Conservation (phyloP, 2,113 vertebrate species). For the Miniopterus natalensis region DNA sequence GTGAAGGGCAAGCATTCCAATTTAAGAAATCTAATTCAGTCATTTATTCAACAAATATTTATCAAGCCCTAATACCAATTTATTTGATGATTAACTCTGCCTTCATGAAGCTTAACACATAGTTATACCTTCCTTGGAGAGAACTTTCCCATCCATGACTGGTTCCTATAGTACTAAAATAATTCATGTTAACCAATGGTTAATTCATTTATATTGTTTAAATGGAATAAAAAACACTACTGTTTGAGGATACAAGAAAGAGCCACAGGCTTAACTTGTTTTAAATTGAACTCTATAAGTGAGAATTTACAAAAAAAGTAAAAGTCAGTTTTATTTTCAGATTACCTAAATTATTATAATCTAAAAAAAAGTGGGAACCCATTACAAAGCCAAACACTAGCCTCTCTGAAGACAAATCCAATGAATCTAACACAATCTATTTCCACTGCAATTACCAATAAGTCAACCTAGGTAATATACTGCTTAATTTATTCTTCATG, state of each 20-base stretch:
- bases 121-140: neutral
- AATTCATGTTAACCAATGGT: conserved; percentile 28
- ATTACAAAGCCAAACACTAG: conserved; percentile 27
- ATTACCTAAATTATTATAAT: conserved; percentile 39
- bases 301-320: neutral
- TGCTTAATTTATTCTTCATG: conserved; percentile 9
- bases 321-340: conserved; percentile 31
- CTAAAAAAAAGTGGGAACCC: neutral
- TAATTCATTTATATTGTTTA: conserved; percentile 29
- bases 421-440: neutral
- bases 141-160: neutral
- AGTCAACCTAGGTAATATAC: neutral
- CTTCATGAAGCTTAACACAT: conserved; percentile 20
- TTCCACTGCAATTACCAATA: conserved; percentile 38
- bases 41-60: conserved; percentile 50
- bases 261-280: neutral
- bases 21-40: neutral
- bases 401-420: neutral
- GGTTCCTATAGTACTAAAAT: conserved; percentile 16
- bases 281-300: conserved; percentile 33
- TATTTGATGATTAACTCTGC: conserved; percentile 17
- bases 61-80: neutral
- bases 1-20: neutral
- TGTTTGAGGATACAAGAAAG: neutral
- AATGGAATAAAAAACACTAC: neutral